phyloP scores from a whole-genome alignment of 2,797 vertebrate species.

The Heterohyrax brucei region DNA sequence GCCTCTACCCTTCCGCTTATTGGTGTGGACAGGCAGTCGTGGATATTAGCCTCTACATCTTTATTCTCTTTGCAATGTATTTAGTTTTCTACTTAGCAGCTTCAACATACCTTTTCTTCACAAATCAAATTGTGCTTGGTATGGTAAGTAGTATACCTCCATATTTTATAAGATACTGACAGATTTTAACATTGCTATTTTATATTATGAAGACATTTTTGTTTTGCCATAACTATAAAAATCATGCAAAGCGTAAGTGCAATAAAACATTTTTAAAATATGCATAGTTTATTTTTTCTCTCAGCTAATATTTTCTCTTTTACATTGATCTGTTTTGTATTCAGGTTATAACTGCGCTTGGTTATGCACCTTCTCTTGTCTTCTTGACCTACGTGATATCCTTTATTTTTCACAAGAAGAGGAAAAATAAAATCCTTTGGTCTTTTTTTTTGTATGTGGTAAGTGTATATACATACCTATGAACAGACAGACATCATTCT shows the following conservation, averaged over 20 bases:
- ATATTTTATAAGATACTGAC: not conserved
- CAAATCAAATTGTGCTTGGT: constrained; percentile 27
- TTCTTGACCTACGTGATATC: constrained; percentile 94
- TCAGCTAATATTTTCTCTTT: not conserved
- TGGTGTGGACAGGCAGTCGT: constrained; percentile 96
- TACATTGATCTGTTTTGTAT: constrained; percentile 43
- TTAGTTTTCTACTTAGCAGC: not conserved
- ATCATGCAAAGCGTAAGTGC: not conserved
- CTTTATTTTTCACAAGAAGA: constrained; percentile 93
- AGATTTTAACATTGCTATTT: not conserved
- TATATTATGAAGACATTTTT: not conserved
- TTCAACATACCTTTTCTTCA: fast-evolving
- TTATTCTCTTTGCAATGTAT: constrained; percentile 83
- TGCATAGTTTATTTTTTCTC: not conserved
- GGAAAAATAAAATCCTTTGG: constrained; percentile 94
- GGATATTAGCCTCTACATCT: constrained; percentile 93
- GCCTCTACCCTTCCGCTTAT: constrained; percentile 96
- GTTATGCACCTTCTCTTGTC: constrained; percentile 93
- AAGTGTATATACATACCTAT: constrained; percentile 83
- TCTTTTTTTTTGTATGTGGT: constrained; percentile 94
- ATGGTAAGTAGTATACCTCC: constrained; percentile 59
- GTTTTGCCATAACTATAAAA: not conserved
- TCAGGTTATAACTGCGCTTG: constrained; percentile 90
- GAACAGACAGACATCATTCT: not conserved
- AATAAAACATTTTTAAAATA: not conserved